These are phyloP conservation scores for Diarsia mendica DNA, from an alignment of 2,888 invertebrate genomes.

Conservation along the genomic window DNA sequence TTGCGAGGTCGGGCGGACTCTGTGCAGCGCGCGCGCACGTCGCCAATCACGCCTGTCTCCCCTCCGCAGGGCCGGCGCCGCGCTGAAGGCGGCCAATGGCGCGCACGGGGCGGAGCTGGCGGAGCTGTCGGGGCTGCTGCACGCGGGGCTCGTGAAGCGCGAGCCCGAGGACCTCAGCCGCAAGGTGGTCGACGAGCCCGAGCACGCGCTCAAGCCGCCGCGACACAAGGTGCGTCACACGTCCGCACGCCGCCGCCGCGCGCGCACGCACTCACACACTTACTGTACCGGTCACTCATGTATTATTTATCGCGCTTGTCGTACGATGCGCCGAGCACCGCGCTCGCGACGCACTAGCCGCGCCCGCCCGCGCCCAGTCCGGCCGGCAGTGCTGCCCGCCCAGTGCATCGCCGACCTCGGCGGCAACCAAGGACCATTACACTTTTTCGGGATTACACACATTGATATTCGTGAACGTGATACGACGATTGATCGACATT, in stretches of 20 bases:
- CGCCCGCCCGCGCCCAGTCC: slow-evolving; percentile 90
- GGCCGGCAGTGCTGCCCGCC: slow-evolving; percentile 90
- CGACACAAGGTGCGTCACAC: slow-evolving; percentile 92
- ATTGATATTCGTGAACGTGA: slow-evolving; percentile 83
- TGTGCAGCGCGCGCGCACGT: slow-evolving; percentile 83
- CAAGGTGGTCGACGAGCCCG: slow-evolving; percentile 91
- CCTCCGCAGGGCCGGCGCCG: slow-evolving; percentile 91
- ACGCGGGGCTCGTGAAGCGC: slow-evolving; percentile 93
- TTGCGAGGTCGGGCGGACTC: slow-evolving; percentile 76
- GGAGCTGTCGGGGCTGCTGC: slow-evolving; percentile 91
- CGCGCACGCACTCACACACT: slow-evolving; percentile 90
- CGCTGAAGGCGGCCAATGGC: slow-evolving; percentile 92
- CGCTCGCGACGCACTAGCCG: slow-evolving; percentile 91
- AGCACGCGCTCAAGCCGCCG: slow-evolving; percentile 91
- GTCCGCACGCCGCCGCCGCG: slow-evolving; percentile 89
- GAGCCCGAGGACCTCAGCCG: slow-evolving; percentile 95
- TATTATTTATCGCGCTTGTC: slow-evolving; percentile 90
- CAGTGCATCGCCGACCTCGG: slow-evolving; percentile 89
- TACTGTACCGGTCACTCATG: slow-evolving; percentile 89
- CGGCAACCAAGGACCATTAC: slow-evolving; percentile 82
- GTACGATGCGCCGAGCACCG: slow-evolving; percentile 89
- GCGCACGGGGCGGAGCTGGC: slow-evolving; percentile 92
- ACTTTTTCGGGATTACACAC: slow-evolving; percentile 74
- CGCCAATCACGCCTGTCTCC: slow-evolving; percentile 89
- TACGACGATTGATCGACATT: slow-evolving; percentile 76